Percentiles rank a stretch among this genome's conserved stretches.
Conservation (phyloP, 1,140 invertebrate genomes). For the Papilio helenus region DNA sequence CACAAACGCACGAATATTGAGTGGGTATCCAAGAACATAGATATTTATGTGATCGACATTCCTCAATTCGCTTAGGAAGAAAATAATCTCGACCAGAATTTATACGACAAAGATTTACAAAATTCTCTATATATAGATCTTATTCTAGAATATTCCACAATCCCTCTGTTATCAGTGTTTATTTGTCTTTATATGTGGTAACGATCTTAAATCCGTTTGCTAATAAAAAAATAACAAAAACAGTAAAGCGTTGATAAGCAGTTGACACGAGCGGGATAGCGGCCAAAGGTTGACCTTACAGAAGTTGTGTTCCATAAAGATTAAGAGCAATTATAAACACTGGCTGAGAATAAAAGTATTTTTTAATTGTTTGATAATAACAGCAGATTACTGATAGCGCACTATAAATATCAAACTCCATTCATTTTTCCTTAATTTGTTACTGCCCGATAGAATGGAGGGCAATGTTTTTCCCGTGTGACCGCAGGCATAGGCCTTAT, state of each 20-base stretch:
- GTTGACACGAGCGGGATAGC: background rate
- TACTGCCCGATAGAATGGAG: background rate
- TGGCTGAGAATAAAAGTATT: slow-evolving; percentile 21
- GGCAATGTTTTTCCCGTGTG: too few species aligned
- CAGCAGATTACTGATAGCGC: background rate
- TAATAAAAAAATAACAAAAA: slow-evolving; percentile 2
- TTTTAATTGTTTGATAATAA: slow-evolving; percentile 24
- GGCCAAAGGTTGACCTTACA: slow-evolving; percentile 37
- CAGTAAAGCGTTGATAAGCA: slow-evolving; percentile 22
- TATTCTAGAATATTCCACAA: background rate
- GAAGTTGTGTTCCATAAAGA: slow-evolving; percentile 36
- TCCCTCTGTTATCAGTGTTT: background rate
- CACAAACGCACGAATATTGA: background rate
- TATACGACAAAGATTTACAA: too few species aligned
- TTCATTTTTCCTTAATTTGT: background rate
- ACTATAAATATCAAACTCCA: slow-evolving; percentile 2
- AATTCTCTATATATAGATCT: too few species aligned
- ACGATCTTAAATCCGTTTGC: background rate
- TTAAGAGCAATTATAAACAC: slow-evolving; percentile 34
- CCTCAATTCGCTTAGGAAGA: too few species aligned
- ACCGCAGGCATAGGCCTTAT: too few species aligned
- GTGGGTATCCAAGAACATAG: background rate
- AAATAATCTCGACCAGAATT: too few species aligned
- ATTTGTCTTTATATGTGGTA: background rate
- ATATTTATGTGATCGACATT: background rate